These are phyloP conservation scores for Sebastolobus alascanus DNA, from an alignment of 2,797 vertebrate species.

Conservation along the genomic window DNA sequence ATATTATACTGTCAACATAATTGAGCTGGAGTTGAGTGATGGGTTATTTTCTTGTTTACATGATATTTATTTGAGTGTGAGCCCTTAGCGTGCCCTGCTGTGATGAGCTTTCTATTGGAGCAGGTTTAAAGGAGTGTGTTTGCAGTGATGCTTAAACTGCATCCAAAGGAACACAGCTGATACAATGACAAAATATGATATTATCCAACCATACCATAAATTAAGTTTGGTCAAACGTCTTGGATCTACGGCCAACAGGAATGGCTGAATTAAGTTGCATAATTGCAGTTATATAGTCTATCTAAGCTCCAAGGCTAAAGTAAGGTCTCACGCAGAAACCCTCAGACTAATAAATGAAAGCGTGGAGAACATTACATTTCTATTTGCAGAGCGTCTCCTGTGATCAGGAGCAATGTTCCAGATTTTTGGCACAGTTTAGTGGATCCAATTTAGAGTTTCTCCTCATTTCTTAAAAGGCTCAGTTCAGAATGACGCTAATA, in stretches of 20 bases:
- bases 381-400: constrained; percentile 66
- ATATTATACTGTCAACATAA: constrained; percentile 23
- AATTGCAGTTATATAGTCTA: not conserved
- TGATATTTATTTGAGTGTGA: not conserved
- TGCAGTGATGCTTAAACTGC: not conserved
- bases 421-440: constrained; percentile 70
- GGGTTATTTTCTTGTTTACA: constrained; percentile 14
- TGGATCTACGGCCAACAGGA: not conserved
- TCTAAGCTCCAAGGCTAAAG: constrained; percentile 7
- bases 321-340: constrained; percentile 13
- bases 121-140: constrained; percentile 11
- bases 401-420: constrained; percentile 66
- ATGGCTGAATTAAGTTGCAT: not conserved
- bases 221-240: not conserved
- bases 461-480: constrained; percentile 62
- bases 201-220: not conserved
- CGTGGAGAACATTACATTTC: constrained; percentile 50
- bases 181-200: not conserved
- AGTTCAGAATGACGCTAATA: constrained; percentile 33
- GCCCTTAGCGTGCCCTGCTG: not conserved
- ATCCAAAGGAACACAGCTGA: not conserved
- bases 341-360: constrained; percentile 28
- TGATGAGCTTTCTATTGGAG: constrained; percentile 30
- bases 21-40: constrained; percentile 20
- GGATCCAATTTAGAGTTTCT: constrained; percentile 63